Evolutionary conservation across 1,140 invertebrate genomes (phyloP).

Genomic region (Drosophila lacertosa): DNA sequence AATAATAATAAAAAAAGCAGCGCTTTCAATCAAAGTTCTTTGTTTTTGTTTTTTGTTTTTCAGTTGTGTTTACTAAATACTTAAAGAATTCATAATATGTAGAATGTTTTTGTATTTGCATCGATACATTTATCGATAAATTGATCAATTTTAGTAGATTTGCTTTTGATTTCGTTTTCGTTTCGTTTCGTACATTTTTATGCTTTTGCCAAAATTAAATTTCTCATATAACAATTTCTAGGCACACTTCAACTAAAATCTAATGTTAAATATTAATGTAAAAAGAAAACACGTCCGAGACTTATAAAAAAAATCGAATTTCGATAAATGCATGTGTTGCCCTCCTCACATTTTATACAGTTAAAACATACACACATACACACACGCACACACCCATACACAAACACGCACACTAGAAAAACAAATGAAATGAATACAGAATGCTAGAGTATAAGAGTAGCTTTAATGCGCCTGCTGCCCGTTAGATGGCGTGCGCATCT

Average conservation of each 20-base stretch:
- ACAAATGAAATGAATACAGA: slow-evolving; percentile 31
- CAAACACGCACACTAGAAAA: slow-evolving; percentile 7
- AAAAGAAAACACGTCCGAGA: slow-evolving; percentile 18
- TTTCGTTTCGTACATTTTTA: neutral
- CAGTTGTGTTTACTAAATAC: slow-evolving; percentile 28
- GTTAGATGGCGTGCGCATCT: slow-evolving; percentile 1
- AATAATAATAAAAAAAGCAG: slow-evolving; percentile 36
- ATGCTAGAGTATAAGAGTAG: slow-evolving; percentile 11
- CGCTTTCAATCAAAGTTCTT: slow-evolving; percentile 41
- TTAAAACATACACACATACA: slow-evolving; percentile 18
- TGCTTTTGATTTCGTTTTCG: slow-evolving; percentile 13
- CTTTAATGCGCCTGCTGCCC: slow-evolving; percentile 24
- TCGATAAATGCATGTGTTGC: slow-evolving; percentile 30
- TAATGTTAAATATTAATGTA: slow-evolving; percentile 4
- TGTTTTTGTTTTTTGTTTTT: slow-evolving; percentile 25
- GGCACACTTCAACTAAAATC: slow-evolving; percentile 27
- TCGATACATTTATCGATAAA: slow-evolving; percentile 20
- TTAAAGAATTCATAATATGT: slow-evolving; percentile 28
- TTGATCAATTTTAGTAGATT: slow-evolving; percentile 4
- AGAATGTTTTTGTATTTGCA: slow-evolving; percentile 48
- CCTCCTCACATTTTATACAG: slow-evolving; percentile 22
- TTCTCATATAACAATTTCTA: slow-evolving; percentile 13
- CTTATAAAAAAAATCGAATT: slow-evolving; percentile 11
- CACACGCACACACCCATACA: slow-evolving; percentile 6
- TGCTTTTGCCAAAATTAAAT: slow-evolving; percentile 20